Evolutionary conservation across 1,140 invertebrate species (phyloP), one percentile per base, ranked within the genome.

Genomic region (Thrips palmi): DNA sequence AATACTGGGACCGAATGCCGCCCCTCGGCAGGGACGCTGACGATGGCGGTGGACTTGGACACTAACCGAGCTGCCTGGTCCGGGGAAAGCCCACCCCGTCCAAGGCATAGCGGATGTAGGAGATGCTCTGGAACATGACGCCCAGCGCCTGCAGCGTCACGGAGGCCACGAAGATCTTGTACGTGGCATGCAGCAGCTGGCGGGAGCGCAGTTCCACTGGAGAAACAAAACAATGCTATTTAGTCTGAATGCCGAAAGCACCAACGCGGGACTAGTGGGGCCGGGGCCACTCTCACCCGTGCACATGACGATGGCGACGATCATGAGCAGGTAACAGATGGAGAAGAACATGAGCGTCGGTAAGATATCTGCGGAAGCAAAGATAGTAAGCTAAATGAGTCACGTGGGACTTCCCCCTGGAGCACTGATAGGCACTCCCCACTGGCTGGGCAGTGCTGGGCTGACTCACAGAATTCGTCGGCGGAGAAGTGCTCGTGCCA

Each of bases 381-480:
- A n/a, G n/a, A n/a, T n/a, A n/a, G n/a, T n/a, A n/a, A 47, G 42
- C 37, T 20, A n/a, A n/a, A 25, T 36, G n/a, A n/a, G n/a, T n/a
- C n/a, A n/a, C n/a, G n/a, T n/a, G n/a, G n/a, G n/a, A n/a, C n/a
- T n/a, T n/a, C n/a, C n/a, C n/a, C n/a, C 31, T 14, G 14, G 11
- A 7, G 8, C 11, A 33, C 17, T 8, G 7, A 33, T 8, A 33
- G 7, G 14, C 17, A 8, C 7, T 14, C 31, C 7, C 17, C 15
- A 17, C 7, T 10, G 15, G 17, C 31, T 8, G 10, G 7, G 8
- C 7, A 11, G n/a, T n/a, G n/a, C n/a, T n/a, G n/a, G n/a, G n/a
- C n/a, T n/a, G n/a, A 68, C 77, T 77, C 69, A 85, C 85, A 87
- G 56, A 89, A 86, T 65, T 92, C 79, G 57, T 92, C 87, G 25